These are phyloP conservation scores for Monoplex corrugatus DNA, from an alignment of 2,888 invertebrate species.

Conservation along the genomic window DNA sequence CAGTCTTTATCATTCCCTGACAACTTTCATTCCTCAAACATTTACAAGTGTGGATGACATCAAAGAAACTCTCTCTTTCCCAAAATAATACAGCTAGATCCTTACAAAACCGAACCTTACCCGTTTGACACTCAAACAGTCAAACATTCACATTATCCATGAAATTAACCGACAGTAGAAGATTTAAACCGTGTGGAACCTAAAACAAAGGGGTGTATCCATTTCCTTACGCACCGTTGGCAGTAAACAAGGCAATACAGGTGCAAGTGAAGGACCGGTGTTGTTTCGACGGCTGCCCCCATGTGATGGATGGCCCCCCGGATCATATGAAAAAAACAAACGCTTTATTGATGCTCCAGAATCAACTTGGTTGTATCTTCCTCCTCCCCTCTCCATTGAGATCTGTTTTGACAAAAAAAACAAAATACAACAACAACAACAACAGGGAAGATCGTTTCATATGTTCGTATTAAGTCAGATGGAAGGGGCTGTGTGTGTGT, in stretches of 20 bases:
- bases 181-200: neutral
- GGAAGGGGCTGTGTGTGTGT: too few relatives aligned
- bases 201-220: neutral
- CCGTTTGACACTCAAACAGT: too few relatives aligned
- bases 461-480: too few relatives aligned
- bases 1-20: too few relatives aligned
- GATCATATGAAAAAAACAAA: constrained; percentile 44
- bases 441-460: too few relatives aligned
- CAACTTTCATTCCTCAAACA: too few relatives aligned
- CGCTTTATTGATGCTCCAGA: constrained; percentile 23
- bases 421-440: too few relatives aligned
- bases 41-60: too few relatives aligned
- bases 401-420: neutral
- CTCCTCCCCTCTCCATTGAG: neutral
- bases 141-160: neutral
- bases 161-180: neutral
- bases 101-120: too few relatives aligned
- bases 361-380: neutral
- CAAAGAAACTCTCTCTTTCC: too few relatives aligned
- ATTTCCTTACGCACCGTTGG: neutral
- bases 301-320: constrained; percentile 33
- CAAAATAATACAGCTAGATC: too few relatives aligned
- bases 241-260: constrained; percentile 43
- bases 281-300: constrained; percentile 40
- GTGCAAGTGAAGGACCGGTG: constrained; percentile 41